Evolutionary conservation across 2,797 vertebrate genomes (phyloP), one percentile per base, ranked within the genome.

Genomic region (Gambusia yucatana): DNA sequence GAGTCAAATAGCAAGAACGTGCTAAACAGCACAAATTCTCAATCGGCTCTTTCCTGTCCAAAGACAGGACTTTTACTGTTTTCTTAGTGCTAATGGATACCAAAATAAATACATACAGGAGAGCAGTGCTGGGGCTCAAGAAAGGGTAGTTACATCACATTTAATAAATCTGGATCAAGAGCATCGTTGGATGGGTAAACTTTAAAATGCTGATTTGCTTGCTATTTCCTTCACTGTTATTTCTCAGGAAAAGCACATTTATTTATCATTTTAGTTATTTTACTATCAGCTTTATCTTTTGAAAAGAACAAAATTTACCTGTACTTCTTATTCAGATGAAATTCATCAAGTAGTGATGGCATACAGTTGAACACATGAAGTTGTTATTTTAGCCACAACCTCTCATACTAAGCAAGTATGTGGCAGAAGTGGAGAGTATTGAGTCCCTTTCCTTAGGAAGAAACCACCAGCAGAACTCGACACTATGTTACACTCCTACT

Each of bases 31-130:
- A 6, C n/a, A 61, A 30, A 61, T 17, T 41, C 43, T 46, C 6
- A 33, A 36, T 61, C 59, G 17, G 30, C 11, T n/a, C 9, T 3
- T 55, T 73, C 11, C 33, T 16, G 48, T 73, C 36, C 47, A 52
- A 11, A 70, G 41, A 11, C 46, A 55, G 25, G 14, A n/a, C 11
- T 50, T 41, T 50, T 50, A 13, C 48, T n/a, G 11, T 16, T 47
- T 47, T 72, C 59, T 33, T 33, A 63, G 59, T 47, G 44, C 69
- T 47, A 43, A 73, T 7, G 7, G 48, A 55, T n/a, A 55, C 36
- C 11, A 28, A 55, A 73, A 39, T 73, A 55, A 73, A 73, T 44
- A 28, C 22, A n/a, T 73, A 63, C 28, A 63, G 59, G 30, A 33
- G 16, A 63, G 22, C 28, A 33, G 5, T 63, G 59, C 30, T 63